Evolutionary conservation across 2,113 vertebrate species (phyloP).

Genomic region (Circaetus gallicus): DNA sequence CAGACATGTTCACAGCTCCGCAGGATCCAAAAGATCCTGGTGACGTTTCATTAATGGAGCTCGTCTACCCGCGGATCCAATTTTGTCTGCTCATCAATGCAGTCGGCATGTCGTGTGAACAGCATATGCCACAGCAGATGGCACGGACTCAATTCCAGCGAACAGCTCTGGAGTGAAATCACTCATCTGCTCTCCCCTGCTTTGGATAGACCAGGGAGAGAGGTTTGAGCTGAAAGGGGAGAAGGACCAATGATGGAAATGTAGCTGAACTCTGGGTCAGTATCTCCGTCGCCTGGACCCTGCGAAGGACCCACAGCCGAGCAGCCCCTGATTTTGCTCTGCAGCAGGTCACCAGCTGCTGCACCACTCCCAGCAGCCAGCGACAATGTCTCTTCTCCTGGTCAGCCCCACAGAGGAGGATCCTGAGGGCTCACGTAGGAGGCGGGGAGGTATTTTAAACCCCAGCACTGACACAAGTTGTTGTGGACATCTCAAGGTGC

Average conservation of each 20-base stretch:
- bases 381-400: neutral
- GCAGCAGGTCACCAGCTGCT: neutral
- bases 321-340: neutral
- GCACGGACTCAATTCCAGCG: neutral
- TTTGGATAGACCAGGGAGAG: neutral
- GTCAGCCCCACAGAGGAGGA: neutral
- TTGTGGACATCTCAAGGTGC: neutral
- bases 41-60: neutral
- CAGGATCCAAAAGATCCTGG: neutral
- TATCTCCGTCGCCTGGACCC: fast-evolving
- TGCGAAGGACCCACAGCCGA: fast-evolving
- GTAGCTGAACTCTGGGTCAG: neutral
- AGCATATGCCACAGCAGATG: conserved; percentile 54
- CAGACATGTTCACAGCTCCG: neutral
- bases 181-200: neutral
- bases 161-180: neutral
- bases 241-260: neutral
- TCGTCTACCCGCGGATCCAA: neutral
- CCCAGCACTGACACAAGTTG: neutral
- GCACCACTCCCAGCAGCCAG: neutral
- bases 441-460: neutral
- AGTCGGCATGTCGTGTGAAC: neutral
- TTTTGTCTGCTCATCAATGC: neutral
- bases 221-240: neutral
- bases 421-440: neutral